These are phyloP conservation scores for Pseudomyrmex dendroicus DNA, from an alignment of 1,140 invertebrate genomes.

Conservation along the genomic window DNA sequence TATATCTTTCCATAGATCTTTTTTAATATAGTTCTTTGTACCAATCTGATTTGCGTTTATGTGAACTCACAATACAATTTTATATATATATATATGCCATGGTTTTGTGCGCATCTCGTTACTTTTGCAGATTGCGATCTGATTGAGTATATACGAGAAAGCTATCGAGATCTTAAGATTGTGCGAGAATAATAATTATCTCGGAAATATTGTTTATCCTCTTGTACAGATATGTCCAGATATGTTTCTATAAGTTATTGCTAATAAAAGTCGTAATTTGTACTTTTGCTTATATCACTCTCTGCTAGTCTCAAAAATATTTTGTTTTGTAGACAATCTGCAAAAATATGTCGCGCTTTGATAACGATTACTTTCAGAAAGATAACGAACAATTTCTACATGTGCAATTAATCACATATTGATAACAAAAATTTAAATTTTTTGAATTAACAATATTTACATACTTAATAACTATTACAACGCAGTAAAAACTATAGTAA, in stretches of 20 bases:
- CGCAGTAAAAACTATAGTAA: too few relatives aligned
- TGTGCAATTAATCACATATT: too few relatives aligned
- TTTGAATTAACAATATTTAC: too few relatives aligned
- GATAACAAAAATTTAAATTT: too few relatives aligned
- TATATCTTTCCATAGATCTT: constrained; percentile 58
- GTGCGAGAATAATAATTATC: neutral
- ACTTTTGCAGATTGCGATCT: constrained; percentile 74
- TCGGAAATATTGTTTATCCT: constrained; percentile 7
- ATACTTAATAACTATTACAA: too few relatives aligned
- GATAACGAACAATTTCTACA: too few relatives aligned
- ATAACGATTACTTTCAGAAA: too few relatives aligned
- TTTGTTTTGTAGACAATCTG: constrained; percentile 53
- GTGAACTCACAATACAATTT: constrained; percentile 59
- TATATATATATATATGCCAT: constrained; percentile 10
- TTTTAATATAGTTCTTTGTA: constrained; percentile 72
- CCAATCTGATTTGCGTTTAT: constrained; percentile 62
- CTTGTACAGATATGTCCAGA: constrained; percentile 69
- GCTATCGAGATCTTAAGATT: constrained; percentile 10
- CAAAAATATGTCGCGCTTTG: constrained; percentile 61
- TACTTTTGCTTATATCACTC: constrained; percentile 24
- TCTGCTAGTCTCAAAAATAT: constrained; percentile 14
- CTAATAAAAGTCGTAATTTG: constrained; percentile 25
- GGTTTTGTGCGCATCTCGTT: constrained; percentile 5
- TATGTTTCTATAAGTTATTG: constrained; percentile 63
- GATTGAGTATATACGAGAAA: neutral